Conservation (phyloP, 2,113 vertebrate species). For the Nerophis lumbriciformis region DNA sequence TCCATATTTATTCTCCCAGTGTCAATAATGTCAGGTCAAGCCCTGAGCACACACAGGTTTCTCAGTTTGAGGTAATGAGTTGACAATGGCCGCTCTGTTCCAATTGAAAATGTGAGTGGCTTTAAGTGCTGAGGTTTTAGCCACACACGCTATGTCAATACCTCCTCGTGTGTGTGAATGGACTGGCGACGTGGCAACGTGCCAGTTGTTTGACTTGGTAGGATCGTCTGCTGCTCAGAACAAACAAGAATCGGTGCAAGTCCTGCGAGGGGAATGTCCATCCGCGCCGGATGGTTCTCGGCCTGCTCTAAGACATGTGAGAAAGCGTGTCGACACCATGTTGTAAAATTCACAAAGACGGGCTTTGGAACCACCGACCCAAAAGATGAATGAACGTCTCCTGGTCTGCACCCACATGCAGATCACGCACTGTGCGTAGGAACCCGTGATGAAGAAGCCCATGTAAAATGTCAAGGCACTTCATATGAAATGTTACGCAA, state of each 20-base stretch:
- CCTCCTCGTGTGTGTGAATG: slow-evolving; percentile 55
- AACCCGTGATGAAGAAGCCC: too few species aligned
- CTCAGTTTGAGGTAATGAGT: slow-evolving; percentile 37
- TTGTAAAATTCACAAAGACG: slow-evolving; percentile 1
- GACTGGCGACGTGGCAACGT: slow-evolving; percentile 60
- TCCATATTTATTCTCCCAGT: slow-evolving; percentile 24
- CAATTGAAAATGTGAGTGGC: slow-evolving; percentile 41
- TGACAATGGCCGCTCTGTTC: slow-evolving; percentile 29
- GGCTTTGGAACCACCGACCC: neutral
- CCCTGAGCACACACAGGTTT: slow-evolving; percentile 25
- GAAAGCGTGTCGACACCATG: slow-evolving; percentile 20
- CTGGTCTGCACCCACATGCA: too few species aligned
- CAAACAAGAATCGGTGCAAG: slow-evolving; percentile 53
- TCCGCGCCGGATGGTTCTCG: slow-evolving; percentile 23
- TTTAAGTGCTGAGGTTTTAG: slow-evolving; percentile 41
- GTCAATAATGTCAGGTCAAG: slow-evolving; percentile 24
- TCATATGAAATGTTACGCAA: too few species aligned
- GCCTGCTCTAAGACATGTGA: slow-evolving; percentile 36
- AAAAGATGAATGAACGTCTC: neutral
- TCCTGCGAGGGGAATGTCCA: slow-evolving; percentile 28
- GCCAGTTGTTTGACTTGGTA: slow-evolving; percentile 71
- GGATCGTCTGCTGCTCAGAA: slow-evolving; percentile 66
- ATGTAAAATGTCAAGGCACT: too few species aligned
- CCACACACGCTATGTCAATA: slow-evolving; percentile 54
- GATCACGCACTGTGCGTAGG: too few species aligned